phyloP scores from a whole-genome alignment of 2,113 vertebrate genomes.

The Marmota flaviventris region DNA sequence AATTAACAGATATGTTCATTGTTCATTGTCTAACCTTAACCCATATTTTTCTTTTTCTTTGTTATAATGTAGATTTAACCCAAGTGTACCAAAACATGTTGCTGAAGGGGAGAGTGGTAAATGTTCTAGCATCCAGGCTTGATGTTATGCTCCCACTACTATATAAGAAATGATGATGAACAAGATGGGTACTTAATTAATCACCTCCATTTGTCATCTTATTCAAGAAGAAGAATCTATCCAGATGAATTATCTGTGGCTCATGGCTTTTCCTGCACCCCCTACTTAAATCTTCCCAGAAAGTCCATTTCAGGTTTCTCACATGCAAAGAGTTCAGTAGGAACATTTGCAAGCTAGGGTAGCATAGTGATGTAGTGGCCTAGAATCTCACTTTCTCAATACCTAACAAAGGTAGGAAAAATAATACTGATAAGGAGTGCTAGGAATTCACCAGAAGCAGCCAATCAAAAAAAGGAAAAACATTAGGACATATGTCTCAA shows the following conservation, averaged over 20 bases:
- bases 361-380: neutral
- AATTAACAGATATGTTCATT: neutral
- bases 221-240: neutral
- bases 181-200: neutral
- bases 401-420: neutral
- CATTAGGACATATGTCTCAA: neutral
- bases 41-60: slow-evolving; percentile 23
- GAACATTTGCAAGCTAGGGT: neutral
- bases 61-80: slow-evolving; percentile 41
- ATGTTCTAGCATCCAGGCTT: neutral
- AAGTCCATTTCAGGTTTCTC: neutral
- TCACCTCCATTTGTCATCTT: neutral
- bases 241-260: neutral
- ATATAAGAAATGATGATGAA: neutral
- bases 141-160: neutral
- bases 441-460: neutral
- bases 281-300: neutral
- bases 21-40: slow-evolving; percentile 30
- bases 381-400: neutral
- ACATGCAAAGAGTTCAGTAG: neutral
- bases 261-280: neutral
- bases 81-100: slow-evolving; percentile 19
- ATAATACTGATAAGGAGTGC: neutral
- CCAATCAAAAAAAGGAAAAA: neutral
- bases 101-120: neutral